Evolutionary conservation across 1,140 invertebrate genomes (phyloP), one percentile per base, ranked within the genome.

Genomic region (Schlechtendalia chinensis): DNA sequence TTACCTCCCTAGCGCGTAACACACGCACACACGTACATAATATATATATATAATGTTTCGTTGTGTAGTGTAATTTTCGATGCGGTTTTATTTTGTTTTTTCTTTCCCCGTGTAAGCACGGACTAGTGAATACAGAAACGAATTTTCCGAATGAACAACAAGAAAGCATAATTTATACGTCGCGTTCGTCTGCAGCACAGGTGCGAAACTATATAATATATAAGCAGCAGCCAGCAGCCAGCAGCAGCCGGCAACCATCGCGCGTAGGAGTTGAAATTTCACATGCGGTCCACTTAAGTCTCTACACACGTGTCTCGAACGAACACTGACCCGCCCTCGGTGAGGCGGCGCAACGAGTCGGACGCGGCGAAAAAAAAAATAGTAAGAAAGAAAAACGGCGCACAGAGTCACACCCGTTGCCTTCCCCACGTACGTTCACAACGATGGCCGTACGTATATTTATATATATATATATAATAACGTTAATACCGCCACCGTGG

Each of bases 191-290:
- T 8, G 5, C 19, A 54, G 29, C n/a, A 69, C 67, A 69, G 45
- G 67, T 69, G 45, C 45, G 67, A 69, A 69, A 47, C 45, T n/a
- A 39, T 8, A 8, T 39, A 39, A 39, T 39, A 39, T 8, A 19
- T 22, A 59, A 6, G 17, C n/a, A 6, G 29, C 29, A 19, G 16
- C 27, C 12, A 8, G 12, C 32, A 39, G n/a, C 22, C 56, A 6
- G 17, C n/a, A 6, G 29, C 29, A 19, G 16, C 27, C 12, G 16
- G 12, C 32, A 39, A n/a, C n/a, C n/a, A n/a, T n/a, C n/a, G 17
- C 22, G 45, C 45, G 67, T 69, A 69, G 67, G 67, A 69, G 67
- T 69, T 24, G 22, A 69, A 69, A 50, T 50, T 50, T 69, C 45
- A 50, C 47, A 50, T 50, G 14, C 45, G 39, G 39, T 22, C 65